phyloP scores from a whole-genome alignment of 1,140 invertebrate species.

The Ganaspis sp. region DNA sequence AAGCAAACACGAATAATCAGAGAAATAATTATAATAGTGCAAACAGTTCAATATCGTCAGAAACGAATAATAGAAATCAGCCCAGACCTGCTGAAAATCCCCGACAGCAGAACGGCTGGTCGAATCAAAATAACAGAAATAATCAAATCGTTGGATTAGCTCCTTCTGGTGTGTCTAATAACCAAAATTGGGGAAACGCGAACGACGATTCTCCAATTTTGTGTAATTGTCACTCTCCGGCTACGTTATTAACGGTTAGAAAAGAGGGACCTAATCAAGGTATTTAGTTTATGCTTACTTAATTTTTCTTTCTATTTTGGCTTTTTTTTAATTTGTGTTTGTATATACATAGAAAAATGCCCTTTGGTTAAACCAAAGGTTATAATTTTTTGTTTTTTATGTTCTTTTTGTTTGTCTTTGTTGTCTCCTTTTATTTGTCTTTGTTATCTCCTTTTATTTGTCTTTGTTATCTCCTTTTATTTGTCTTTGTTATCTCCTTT shows the following conservation, averaged over 20 bases:
- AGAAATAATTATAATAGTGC: conserved; percentile 41
- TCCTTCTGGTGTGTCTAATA: conserved; percentile 14
- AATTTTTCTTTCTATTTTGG: neutral
- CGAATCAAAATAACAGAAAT: conserved; percentile 34
- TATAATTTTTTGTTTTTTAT: no score
- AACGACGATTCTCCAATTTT: conserved; percentile 64
- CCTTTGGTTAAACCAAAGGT: no score
- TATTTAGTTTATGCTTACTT: conserved; percentile 50
- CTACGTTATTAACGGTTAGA: conserved; percentile 81
- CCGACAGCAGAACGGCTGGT: neutral
- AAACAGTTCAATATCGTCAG: conserved; percentile 19
- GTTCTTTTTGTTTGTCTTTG: no score
- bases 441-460: no score
- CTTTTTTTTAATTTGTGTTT: conserved; percentile 27
- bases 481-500: no score
- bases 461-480: no score
- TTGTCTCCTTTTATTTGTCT: no score
- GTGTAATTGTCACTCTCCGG: conserved; percentile 79
- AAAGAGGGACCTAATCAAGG: conserved; percentile 89
- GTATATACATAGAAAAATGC: no score
- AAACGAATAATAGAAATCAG: conserved; percentile 1
- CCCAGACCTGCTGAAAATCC: neutral
- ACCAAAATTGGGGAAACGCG: conserved; percentile 47
- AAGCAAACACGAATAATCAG: conserved; percentile 28
- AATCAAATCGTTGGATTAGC: conserved; percentile 26